These are phyloP conservation scores for Alca torda DNA, from an alignment of 2,797 vertebrate genomes.

Conservation along the genomic window DNA sequence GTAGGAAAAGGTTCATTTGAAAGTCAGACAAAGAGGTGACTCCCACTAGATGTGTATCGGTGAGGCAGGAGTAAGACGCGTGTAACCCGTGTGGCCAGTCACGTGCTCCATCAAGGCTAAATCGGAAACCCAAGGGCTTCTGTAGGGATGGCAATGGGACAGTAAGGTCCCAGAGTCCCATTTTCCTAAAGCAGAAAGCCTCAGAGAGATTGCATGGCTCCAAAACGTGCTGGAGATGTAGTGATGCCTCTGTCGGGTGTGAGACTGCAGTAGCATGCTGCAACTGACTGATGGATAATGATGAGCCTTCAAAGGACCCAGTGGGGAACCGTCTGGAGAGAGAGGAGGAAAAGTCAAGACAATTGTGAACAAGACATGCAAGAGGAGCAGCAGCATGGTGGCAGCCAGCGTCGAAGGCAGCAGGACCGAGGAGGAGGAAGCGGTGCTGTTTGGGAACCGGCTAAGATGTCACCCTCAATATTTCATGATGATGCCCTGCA, in stretches of 20 bases:
- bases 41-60: neutral
- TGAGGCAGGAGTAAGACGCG: neutral
- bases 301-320: neutral
- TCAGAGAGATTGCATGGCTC: neutral
- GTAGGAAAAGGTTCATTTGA: neutral
- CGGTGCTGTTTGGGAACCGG: neutral
- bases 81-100: neutral
- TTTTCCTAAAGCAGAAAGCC: neutral
- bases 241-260: neutral
- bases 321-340: neutral
- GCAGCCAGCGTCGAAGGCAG: neutral
- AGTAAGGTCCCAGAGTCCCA: no score
- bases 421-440: neutral
- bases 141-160: neutral
- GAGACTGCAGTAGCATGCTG: neutral
- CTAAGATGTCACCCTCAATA: neutral
- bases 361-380: neutral
- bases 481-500: slow-evolving; percentile 4
- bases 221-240: neutral
- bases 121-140: neutral
- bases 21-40: neutral
- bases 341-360: neutral
- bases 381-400: neutral
- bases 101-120: neutral
- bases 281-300: neutral